Evolutionary conservation across 2,113 vertebrate species (phyloP).

Genomic region (Colaptes auratus): DNA sequence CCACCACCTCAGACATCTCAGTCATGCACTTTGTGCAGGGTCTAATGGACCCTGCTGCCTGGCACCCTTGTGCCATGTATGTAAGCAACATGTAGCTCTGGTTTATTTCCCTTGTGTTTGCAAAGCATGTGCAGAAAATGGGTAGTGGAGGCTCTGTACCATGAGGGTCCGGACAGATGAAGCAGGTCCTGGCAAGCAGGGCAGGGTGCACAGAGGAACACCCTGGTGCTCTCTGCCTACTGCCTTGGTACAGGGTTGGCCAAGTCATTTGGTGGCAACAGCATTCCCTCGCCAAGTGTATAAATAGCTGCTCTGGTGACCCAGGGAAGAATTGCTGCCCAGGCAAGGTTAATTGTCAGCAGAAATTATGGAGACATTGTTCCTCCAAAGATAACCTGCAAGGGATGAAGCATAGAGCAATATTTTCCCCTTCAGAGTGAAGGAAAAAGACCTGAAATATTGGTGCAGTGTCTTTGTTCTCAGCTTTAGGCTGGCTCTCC

Average conservation of each 20-base stretch:
- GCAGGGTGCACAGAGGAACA: neutral
- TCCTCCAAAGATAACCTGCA: conserved; percentile 50
- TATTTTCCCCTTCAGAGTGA: conserved; percentile 49
- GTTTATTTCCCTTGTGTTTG: neutral
- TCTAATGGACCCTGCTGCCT: neutral
- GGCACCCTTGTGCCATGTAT: too few species aligned
- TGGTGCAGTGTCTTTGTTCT: conserved; percentile 40
- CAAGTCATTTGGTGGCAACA: neutral
- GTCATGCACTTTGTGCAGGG: neutral
- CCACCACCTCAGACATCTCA: neutral
- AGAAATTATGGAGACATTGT: conserved; percentile 47
- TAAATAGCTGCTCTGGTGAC: conserved; percentile 47
- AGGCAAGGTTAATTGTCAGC: conserved; percentile 15
- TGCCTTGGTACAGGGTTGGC: neutral
- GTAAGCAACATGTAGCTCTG: neutral
- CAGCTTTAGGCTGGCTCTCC: conserved; percentile 7
- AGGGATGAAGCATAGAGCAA: neutral
- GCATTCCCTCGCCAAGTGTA: neutral
- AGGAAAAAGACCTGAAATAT: conserved; percentile 56
- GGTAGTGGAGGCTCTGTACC: neutral
- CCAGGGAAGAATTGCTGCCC: conserved; percentile 9
- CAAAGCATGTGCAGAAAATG: neutral
- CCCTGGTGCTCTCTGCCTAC: rapidly evolving
- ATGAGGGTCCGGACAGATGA: neutral
- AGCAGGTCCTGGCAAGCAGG: neutral